phyloP scores from a whole-genome alignment of 2,113 vertebrate genomes.

The Anarrhichthys ocellatus region DNA sequence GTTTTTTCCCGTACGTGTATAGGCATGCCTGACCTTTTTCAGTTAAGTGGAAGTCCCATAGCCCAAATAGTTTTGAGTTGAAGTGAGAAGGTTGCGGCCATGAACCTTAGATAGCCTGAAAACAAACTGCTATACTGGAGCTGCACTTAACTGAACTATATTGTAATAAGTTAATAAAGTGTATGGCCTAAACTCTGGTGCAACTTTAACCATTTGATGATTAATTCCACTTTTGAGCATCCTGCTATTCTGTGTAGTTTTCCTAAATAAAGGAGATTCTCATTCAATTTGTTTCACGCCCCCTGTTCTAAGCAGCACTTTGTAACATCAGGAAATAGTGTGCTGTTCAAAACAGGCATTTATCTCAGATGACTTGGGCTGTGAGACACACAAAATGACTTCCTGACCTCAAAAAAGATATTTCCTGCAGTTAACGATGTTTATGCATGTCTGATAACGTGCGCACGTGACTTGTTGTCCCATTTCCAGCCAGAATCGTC shows the following conservation, averaged over 20 bases:
- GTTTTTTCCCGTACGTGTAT: constrained; percentile 41
- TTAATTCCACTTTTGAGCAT: background rate
- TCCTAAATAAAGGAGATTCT: background rate
- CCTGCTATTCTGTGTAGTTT: background rate
- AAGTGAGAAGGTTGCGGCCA: constrained; percentile 35
- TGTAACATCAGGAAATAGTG: constrained; percentile 33
- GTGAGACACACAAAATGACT: constrained; percentile 67
- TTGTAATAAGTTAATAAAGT: background rate
- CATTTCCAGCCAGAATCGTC: constrained; percentile 6
- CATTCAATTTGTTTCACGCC: background rate
- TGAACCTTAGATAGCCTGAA: constrained; percentile 21
- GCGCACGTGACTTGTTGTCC: background rate
- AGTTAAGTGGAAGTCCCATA: constrained; percentile 34
- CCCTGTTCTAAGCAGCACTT: background rate
- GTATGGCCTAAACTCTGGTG: background rate
- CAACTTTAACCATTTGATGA: background rate
- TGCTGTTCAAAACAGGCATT: constrained; percentile 54
- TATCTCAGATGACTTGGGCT: constrained; percentile 51
- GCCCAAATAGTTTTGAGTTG: constrained; percentile 61
- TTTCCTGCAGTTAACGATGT: constrained; percentile 73
- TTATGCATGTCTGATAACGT: constrained; percentile 39
- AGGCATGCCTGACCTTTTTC: constrained; percentile 43
- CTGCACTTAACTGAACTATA: background rate
- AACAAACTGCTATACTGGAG: background rate
- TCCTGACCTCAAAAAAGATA: constrained; percentile 67